A percentile compares a stretch with the other conserved stretches of the same genome.
phyloP scores from a whole-genome alignment of 2,797 vertebrate species.

The Borostomias antarcticus region DNA sequence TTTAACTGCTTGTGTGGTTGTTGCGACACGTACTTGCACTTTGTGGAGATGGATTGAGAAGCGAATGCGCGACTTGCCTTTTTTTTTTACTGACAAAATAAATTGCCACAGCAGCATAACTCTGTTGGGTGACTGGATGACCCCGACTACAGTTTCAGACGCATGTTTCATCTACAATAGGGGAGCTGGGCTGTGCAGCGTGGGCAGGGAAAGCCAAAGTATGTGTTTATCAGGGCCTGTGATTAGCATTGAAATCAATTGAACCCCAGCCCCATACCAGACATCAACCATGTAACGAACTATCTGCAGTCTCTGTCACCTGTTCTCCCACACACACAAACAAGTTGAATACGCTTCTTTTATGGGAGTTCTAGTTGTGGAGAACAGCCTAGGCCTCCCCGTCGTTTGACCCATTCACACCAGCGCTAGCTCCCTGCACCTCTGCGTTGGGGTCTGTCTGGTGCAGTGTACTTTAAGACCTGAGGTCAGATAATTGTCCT shows the following conservation, averaged over 20 bases:
- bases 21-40: slow-evolving; percentile 75
- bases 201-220: slow-evolving; percentile 18
- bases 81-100: slow-evolving; percentile 50
- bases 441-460: background rate
- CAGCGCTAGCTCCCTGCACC: background rate
- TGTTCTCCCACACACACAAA: background rate
- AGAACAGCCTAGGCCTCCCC: background rate
- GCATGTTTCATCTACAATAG: slow-evolving; percentile 29
- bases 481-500: too few species aligned
- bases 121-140: slow-evolving; percentile 43
- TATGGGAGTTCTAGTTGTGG: background rate
- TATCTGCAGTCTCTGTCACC: background rate
- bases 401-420: background rate
- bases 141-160: slow-evolving; percentile 33
- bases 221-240: background rate
- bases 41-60: slow-evolving; percentile 66
- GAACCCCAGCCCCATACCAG: background rate
- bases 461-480: too few species aligned
- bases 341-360: background rate
- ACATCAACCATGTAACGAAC: background rate
- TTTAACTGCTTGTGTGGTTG: slow-evolving; percentile 55
- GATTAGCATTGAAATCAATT: background rate
- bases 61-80: slow-evolving; percentile 69
- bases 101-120: slow-evolving; percentile 47
- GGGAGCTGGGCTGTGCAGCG: slow-evolving; percentile 32